These are phyloP conservation scores for Pseudomyrmex gracilis DNA, from an alignment of 1,140 invertebrate species.

Conservation along the genomic window DNA sequence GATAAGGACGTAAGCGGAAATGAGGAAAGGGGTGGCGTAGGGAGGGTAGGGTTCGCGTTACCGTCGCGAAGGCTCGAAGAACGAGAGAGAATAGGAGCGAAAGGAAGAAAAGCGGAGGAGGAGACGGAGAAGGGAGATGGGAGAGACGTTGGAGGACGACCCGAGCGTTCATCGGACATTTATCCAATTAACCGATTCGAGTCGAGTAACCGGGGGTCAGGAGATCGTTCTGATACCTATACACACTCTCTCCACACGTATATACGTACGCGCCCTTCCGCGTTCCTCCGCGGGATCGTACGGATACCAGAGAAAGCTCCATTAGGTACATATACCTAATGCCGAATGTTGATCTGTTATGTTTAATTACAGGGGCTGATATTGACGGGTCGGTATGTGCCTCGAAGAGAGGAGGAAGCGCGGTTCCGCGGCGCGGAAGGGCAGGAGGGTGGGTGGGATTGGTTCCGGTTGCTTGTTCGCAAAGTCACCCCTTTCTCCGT, in stretches of 20 bases:
- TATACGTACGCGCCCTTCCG: conserved; percentile 41
- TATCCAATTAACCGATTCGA: conserved; percentile 85
- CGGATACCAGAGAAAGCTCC: conserved; percentile 55
- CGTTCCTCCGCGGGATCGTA: conserved; percentile 48
- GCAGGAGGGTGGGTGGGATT: conserved; percentile 67
- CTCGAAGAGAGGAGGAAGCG: conserved; percentile 42
- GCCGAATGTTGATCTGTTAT: conserved; percentile 85
- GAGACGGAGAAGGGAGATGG: conserved; percentile 24
- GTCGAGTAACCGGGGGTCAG: conserved; percentile 79
- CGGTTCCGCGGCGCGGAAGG: conserved; percentile 2
- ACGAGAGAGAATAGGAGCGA: conserved; percentile 58
- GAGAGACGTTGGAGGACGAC: conserved; percentile 62
- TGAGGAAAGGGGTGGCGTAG: conserved; percentile 77
- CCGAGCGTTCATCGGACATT: conserved; percentile 84
- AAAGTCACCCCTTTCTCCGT: conserved; percentile 83
- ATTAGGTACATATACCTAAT: conserved; percentile 76
- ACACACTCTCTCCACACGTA: conserved; percentile 30
- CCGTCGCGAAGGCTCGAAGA: conserved; percentile 36
- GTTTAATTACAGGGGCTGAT: conserved; percentile 84
- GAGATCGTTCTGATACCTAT: conserved; percentile 77
- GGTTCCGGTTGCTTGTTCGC: conserved; percentile 80
- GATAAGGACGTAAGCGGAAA: conserved; percentile 82
- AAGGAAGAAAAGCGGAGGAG: conserved; percentile 19
- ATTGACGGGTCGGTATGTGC: conserved; percentile 83
- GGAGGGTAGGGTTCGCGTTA: conserved; percentile 65